These are phyloP conservation scores for Paelopatides confundens DNA, from an alignment of 53 echinoderm and acorn worm species.

Conservation along the genomic window DNA sequence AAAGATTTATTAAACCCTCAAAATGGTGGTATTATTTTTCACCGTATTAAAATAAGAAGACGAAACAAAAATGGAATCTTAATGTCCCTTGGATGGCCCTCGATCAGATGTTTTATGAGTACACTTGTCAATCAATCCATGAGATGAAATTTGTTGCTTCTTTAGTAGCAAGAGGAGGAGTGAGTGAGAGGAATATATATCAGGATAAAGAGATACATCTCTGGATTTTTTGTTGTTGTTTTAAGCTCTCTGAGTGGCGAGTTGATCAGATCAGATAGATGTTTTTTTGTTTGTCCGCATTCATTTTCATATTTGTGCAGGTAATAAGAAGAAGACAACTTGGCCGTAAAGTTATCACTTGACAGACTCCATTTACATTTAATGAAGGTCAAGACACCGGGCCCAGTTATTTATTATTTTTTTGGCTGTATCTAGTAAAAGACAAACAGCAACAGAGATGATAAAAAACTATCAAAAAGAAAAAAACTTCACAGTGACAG, in stretches of 20 bases:
- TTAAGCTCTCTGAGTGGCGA: background rate
- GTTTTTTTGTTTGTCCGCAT: background rate
- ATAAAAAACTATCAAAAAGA: background rate
- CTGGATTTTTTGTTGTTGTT: background rate
- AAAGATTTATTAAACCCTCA: conserved; percentile 39
- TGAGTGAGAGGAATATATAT: background rate
- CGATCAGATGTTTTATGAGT: conserved; percentile 43
- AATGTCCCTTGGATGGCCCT: conserved; percentile 35
- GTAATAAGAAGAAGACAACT: background rate
- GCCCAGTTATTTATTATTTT: background rate
- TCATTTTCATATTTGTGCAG: background rate
- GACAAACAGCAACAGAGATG: background rate
- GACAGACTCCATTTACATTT: background rate
- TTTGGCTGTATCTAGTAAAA: background rate
- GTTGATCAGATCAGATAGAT: background rate
- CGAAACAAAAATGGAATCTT: background rate
- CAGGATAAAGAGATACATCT: background rate
- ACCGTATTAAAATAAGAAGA: conserved; percentile 11
- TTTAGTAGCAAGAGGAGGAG: background rate
- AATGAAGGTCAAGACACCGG: conserved; percentile 19
- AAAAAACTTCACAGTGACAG: background rate
- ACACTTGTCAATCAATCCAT: conserved; percentile 30
- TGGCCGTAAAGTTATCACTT: background rate
- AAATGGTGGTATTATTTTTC: conserved; percentile 27
- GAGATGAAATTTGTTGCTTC: conserved; percentile 11